Conservation (phyloP, 2,888 invertebrate genomes). For the Drosophila mimetica region DNA sequence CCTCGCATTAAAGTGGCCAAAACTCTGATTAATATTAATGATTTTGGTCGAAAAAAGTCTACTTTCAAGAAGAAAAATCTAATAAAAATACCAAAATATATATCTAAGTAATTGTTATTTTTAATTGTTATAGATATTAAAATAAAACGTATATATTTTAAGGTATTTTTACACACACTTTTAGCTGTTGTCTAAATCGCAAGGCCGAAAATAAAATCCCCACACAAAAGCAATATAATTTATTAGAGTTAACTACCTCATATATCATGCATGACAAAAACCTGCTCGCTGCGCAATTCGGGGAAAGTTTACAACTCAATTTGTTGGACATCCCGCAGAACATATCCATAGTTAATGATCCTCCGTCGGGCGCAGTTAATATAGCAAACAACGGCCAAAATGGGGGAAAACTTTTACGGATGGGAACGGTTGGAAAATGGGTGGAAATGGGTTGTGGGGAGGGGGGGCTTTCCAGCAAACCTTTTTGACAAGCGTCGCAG, state of each 20-base stretch:
- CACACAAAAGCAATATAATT: conserved; percentile 3
- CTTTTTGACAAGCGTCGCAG: conserved; percentile 69
- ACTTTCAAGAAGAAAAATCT: no score
- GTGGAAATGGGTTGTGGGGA: not conserved
- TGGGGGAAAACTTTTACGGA: conserved; percentile 13
- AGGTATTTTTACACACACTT: no score
- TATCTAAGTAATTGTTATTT: no score
- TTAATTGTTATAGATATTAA: no score
- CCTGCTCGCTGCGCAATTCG: conserved; percentile 9
- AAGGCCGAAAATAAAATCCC: not conserved
- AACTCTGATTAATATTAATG: not conserved
- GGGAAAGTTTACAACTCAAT: conserved; percentile 40
- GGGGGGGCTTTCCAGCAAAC: conserved; percentile 45
- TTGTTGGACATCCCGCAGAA: conserved; percentile 40
- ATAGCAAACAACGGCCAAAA: conserved; percentile 25
- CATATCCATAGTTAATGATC: conserved; percentile 49
- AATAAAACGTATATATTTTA: no score
- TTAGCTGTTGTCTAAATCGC: no score
- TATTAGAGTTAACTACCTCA: conserved; percentile 12
- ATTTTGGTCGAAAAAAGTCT: no score
- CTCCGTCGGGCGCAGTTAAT: conserved; percentile 39
- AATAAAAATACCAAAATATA: no score
- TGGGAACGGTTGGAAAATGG: not conserved
- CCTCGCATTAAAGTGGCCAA: conserved; percentile 7
- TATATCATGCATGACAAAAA: conserved; percentile 16